A percentile compares a stretch with the other conserved stretches of the same genome.
Evolutionary conservation across 2,888 invertebrate species (phyloP).

Genomic region (Lithophane socia): DNA sequence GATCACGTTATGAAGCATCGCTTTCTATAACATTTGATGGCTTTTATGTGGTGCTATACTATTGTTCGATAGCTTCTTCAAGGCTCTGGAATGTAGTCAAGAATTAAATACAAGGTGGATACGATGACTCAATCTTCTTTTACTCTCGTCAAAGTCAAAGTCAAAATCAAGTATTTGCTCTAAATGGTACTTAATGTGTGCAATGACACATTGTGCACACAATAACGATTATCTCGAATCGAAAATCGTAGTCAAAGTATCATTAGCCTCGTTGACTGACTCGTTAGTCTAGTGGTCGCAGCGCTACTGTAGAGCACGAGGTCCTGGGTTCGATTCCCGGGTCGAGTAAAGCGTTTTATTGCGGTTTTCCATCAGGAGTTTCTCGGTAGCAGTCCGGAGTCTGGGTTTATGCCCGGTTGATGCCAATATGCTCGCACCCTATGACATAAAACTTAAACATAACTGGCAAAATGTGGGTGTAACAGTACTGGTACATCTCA

Average conservation of each 20-base stretch:
- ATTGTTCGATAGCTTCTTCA: neutral
- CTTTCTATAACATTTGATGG: slow-evolving; percentile 34
- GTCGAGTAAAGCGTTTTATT: too few relatives aligned
- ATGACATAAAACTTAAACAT: too few relatives aligned
- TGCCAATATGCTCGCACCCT: too few relatives aligned
- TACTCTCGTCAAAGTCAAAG: neutral
- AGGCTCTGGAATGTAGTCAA: neutral
- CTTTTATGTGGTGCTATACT: neutral
- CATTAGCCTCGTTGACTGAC: neutral
- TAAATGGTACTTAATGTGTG: neutral
- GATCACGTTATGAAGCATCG: slow-evolving; percentile 24
- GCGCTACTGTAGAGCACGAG: too few relatives aligned
- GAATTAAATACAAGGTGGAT: neutral
- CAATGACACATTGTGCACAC: neutral
- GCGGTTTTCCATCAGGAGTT: too few relatives aligned
- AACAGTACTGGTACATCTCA: neutral
- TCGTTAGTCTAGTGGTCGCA: neutral
- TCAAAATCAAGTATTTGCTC: neutral
- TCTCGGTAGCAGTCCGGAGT: too few relatives aligned
- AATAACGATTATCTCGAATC: neutral
- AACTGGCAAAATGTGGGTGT: too few relatives aligned
- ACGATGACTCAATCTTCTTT: neutral
- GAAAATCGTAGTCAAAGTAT: neutral
- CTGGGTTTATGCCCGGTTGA: too few relatives aligned
- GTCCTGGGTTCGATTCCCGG: too few relatives aligned